These are phyloP conservation scores for Ichneumoninae sp. DNA, from an alignment of 2,888 invertebrate genomes.

Conservation along the genomic window DNA sequence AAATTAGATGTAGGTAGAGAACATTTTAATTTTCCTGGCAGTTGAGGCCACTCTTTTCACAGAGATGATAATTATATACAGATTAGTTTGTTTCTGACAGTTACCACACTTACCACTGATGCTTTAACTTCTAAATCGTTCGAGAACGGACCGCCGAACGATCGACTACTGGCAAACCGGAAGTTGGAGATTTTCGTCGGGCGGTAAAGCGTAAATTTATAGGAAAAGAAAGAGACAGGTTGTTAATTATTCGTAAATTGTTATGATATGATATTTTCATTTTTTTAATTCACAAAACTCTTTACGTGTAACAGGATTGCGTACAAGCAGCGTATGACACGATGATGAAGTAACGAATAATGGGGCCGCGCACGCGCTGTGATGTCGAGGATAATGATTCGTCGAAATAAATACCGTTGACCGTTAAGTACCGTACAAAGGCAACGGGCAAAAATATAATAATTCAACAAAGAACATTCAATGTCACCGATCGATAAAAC, in stretches of 20 bases:
- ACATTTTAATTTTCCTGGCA: no score
- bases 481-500: constrained; percentile 42
- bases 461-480: constrained; percentile 5
- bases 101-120: no score
- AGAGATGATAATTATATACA: no score
- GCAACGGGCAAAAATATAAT: constrained; percentile 14
- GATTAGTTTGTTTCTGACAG: no score
- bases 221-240: not conserved
- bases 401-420: constrained; percentile 1
- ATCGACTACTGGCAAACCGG: no score
- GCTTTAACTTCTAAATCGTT: no score
- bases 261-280: constrained; percentile 24
- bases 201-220: not conserved
- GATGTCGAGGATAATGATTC: not conserved
- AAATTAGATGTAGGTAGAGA: no score
- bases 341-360: constrained; percentile 17
- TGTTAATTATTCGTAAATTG: not conserved
- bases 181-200: not conserved
- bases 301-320: constrained; percentile 43
- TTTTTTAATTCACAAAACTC: constrained; percentile 57
- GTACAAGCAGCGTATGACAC: constrained; percentile 63
- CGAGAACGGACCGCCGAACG: no score
- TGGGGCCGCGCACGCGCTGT: constrained; percentile 1
- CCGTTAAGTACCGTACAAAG: constrained; percentile 46
- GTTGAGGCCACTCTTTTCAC: no score